Conservation (phyloP, 2,113 vertebrate genomes). For the Scytalopus superciliaris region DNA sequence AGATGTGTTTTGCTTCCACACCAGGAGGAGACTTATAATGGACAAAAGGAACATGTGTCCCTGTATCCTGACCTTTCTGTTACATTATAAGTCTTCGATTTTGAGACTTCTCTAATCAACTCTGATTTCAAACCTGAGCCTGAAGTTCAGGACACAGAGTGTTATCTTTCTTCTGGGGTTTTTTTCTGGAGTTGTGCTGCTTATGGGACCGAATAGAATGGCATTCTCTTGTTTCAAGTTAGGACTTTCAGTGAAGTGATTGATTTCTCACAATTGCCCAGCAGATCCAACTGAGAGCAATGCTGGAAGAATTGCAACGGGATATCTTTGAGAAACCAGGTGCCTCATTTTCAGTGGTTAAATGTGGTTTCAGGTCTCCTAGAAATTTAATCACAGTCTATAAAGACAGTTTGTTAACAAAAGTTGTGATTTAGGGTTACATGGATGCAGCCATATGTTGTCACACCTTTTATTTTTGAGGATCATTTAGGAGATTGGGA, state of each 20-base stretch:
- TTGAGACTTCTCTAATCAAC: constrained; percentile 3
- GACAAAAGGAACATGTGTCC: background rate
- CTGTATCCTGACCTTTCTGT: background rate
- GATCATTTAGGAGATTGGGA: background rate
- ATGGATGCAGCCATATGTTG: background rate
- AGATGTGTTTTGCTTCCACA: background rate
- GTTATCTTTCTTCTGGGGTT: background rate
- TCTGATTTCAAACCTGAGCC: background rate
- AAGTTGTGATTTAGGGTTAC: constrained; percentile 38
- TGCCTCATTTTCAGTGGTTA: background rate
- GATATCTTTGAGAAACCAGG: background rate
- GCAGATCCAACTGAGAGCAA: background rate
- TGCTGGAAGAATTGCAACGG: background rate
- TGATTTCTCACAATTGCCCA: background rate
- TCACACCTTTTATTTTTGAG: background rate
- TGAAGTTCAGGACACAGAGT: background rate
- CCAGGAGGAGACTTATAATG: background rate
- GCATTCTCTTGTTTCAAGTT: background rate
- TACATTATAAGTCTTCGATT: constrained; percentile 12
- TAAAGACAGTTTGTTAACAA: constrained; percentile 53
- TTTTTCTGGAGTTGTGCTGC: constrained; percentile 40
- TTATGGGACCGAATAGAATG: background rate
- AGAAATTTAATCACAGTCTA: background rate
- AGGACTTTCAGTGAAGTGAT: background rate
- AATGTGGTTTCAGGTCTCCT: background rate